Conservation (phyloP, 2,113 vertebrate genomes). For the Neolamprologus modestus region DNA sequence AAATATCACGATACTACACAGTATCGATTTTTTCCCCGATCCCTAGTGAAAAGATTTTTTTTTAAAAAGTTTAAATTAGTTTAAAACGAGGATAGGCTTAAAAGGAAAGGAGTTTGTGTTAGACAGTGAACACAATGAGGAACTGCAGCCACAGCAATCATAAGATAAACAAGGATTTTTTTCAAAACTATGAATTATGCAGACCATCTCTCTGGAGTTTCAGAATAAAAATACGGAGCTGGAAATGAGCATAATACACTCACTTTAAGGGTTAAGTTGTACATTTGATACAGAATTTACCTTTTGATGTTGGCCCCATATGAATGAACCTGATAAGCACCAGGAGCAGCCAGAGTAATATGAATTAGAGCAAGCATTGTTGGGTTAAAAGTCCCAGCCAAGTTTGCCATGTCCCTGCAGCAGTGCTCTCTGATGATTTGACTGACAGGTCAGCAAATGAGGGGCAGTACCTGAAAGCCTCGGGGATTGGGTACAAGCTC, state of each 20-base stretch:
- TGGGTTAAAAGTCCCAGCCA: conserved; percentile 13
- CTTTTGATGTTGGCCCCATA: background rate
- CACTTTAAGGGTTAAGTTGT: background rate
- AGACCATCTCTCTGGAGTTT: background rate
- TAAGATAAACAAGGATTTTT: background rate
- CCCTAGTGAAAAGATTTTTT: no score
- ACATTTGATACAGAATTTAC: background rate
- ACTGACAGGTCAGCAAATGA: conserved; percentile 32
- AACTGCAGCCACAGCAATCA: background rate
- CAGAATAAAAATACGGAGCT: background rate
- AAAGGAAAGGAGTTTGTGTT: background rate
- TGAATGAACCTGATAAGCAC: background rate
- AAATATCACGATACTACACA: no score
- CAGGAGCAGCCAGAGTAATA: background rate
- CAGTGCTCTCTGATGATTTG: conserved; percentile 14
- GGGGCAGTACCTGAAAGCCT: conserved; percentile 32
- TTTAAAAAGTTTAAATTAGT: background rate
- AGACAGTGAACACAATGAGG: background rate
- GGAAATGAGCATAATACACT: background rate
- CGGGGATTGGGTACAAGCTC: conserved; percentile 16
- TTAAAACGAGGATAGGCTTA: background rate
- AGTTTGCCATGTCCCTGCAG: conserved; percentile 14
- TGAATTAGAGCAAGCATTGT: background rate
- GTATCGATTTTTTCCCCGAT: accelerated
- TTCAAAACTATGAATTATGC: background rate